These are phyloP conservation scores for Oreochromis mossambicus DNA, from an alignment of 2,797 vertebrate genomes.

Conservation along the genomic window DNA sequence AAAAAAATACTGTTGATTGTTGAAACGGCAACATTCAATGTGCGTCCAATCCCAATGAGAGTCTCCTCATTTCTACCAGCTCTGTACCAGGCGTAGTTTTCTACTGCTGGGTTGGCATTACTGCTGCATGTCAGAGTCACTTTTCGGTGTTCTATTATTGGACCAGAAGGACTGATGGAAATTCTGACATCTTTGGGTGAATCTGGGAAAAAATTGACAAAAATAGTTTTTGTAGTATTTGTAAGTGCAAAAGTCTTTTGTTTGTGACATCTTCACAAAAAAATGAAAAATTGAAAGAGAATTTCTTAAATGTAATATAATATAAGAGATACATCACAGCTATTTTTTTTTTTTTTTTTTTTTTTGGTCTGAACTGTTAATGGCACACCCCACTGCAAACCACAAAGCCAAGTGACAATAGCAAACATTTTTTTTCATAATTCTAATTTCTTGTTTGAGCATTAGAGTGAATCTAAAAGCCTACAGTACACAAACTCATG, in stretches of 20 bases:
- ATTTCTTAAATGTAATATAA: neutral
- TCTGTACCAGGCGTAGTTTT: too few relatives aligned
- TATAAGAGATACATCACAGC: neutral
- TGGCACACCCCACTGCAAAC: neutral
- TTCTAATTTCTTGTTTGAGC: neutral
- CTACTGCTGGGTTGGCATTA: neutral
- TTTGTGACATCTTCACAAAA: neutral
- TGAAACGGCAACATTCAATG: neutral
- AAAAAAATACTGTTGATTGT: neutral
- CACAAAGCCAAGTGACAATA: neutral
- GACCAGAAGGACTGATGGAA: neutral
- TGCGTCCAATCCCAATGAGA: neutral
- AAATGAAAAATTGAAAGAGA: neutral
- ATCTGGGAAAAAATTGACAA: neutral
- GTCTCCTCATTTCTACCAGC: too few relatives aligned
- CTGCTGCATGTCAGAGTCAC: neutral
- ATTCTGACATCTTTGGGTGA: neutral
- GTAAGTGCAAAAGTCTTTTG: neutral
- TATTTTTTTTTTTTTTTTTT: neutral
- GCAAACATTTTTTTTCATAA: neutral
- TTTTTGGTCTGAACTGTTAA: neutral
- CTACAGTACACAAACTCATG: neutral
- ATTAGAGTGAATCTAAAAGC: neutral
- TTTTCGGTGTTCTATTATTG: neutral
- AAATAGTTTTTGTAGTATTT: neutral